Conservation (phyloP, 2,888 invertebrate genomes). For the Euplexia lucipara region DNA sequence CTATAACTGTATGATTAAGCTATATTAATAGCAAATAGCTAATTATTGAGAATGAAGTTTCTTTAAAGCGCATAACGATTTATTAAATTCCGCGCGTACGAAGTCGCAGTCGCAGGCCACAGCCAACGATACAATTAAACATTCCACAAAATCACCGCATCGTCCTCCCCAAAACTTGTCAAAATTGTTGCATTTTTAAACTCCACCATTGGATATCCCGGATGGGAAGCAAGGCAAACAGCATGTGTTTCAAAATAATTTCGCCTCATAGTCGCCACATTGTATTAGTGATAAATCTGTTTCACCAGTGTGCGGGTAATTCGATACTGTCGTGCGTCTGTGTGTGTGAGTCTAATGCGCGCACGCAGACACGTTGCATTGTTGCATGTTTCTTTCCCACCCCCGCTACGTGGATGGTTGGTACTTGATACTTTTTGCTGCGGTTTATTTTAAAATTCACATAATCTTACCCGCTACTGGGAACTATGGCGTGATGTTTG, state of each 20-base stretch:
- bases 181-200: constrained; percentile 32
- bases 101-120: too few species aligned
- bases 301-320: constrained; percentile 64
- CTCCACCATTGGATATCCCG: constrained; percentile 33
- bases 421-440: constrained; percentile 61
- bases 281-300: constrained; percentile 61
- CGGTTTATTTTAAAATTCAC: not conserved
- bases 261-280: constrained; percentile 63
- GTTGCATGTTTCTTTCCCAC: constrained; percentile 70
- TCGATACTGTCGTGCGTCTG: constrained; percentile 54
- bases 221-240: constrained; percentile 36
- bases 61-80: too few species aligned
- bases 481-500: too few species aligned
- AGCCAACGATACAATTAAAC: too few species aligned
- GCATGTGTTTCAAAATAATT: constrained; percentile 57
- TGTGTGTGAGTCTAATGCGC: constrained; percentile 61
- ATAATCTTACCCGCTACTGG: too few species aligned
- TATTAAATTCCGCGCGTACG: too few species aligned
- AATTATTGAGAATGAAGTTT: too few species aligned
- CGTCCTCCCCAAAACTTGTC: not conserved
- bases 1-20: too few species aligned
- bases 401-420: constrained; percentile 55
- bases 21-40: too few species aligned
- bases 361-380: constrained; percentile 67
- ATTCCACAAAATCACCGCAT: not conserved